Base-by-base conservation (phyloP, 2,888 invertebrate species). In the Pherbina coryleti region DNA sequence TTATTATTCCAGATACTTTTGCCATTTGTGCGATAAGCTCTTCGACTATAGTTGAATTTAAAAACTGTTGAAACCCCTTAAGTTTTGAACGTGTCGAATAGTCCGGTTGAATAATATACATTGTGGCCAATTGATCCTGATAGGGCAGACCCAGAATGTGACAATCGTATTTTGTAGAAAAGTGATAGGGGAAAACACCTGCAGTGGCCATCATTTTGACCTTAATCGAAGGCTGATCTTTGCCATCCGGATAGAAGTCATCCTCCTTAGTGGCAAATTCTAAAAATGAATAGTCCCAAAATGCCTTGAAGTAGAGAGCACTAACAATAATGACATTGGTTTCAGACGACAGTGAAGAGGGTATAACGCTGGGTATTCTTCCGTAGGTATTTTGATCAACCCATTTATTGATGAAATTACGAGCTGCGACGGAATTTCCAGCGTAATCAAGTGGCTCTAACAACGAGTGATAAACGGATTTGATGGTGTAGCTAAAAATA, bases 81-180 rank as follows among this genome's bases (percentile, higher is more conserved):
- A 93, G 83, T 28, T 88, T 91, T 2, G 88, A 84, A 0, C 88
- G 86, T 14, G 91, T 91, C 0, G 91, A 91, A 8, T 90, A 86
- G 34, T 89, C 89, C 0, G 95, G 94, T 69, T 93, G 88, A 5
- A 95, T 89, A 0, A 94, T 88, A 84, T 93, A 93, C 93, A 95
- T 93, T 0, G 91, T 91, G 70, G 91, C 91, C 75, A 91, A 89
- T 76, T 91, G 91, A 5, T 92, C 93, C 86, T 92, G 92, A 87
- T 94, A 95, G 0, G 94, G 94, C 0, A 94, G 87, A 1, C 92
- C 93, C 74, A 94, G 83, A 69, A 94, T 92, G 80, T 92, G 92
- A 78, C 92, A 92, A 28, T 91, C 90, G 31, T 88, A 79, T 62
- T 86, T 83, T 0, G 44, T 49, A n/a, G 89, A 84, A 79, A 89